Conservation (phyloP, 1,140 invertebrate genomes). For the Drosophila leontia region DNA sequence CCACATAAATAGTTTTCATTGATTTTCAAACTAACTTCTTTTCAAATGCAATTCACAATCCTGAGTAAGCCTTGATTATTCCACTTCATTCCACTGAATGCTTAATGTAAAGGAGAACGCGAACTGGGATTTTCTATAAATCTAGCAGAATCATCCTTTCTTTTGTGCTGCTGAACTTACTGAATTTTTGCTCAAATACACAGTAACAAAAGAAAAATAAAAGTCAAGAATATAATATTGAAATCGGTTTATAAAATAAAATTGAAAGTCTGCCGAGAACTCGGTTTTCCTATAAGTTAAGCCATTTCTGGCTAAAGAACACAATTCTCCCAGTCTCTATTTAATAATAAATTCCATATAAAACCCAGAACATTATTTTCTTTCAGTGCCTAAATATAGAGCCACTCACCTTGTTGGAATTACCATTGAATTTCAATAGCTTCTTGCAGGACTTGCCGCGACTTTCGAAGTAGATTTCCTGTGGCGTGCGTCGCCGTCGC, state of each 20-base stretch:
- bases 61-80: conserved; percentile 13
- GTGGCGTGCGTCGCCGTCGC: conserved; percentile 86
- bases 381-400: conserved; percentile 6
- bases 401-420: conserved; percentile 88
- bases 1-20: neutral
- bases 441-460: conserved; percentile 90
- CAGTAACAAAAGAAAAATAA: neutral
- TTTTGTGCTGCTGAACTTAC: conserved; percentile 12
- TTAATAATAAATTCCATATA: no score
- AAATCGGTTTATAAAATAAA: no score
- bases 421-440: conserved; percentile 89
- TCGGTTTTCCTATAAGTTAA: neutral
- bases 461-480: conserved; percentile 91
- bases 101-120: neutral
- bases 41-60: neutral
- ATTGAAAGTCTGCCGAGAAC: neutral
- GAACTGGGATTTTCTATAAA: conserved; percentile 10
- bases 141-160: conserved; percentile 14
- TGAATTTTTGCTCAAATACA: neutral
- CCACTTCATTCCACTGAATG: conserved; percentile 21
- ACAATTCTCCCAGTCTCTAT: no score
- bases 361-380: neutral
- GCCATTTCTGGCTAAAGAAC: neutral
- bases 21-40: neutral
- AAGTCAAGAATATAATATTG: neutral